Evolutionary conservation across 2,888 invertebrate species (phyloP).

Genomic region (Catocala fraxini): DNA sequence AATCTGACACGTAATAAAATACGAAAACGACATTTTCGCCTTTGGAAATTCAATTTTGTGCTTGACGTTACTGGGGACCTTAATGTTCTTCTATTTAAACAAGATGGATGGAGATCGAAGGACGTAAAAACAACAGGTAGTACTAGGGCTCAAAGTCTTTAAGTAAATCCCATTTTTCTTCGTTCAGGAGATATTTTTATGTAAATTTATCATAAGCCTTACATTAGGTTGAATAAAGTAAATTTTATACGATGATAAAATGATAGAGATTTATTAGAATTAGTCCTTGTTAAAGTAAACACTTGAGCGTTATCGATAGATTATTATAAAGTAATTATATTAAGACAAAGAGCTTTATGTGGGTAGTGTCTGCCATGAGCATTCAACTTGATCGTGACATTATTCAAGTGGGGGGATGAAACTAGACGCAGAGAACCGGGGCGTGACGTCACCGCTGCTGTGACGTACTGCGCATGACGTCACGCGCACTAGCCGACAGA

Average conservation of each 20-base stretch:
- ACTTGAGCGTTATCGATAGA: constrained; percentile 1
- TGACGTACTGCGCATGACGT: constrained; percentile 72
- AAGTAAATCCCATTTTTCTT: not conserved
- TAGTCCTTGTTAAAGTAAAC: not conserved
- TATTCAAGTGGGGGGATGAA: constrained; percentile 23
- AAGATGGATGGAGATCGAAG: constrained; percentile 7
- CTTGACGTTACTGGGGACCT: constrained; percentile 1
- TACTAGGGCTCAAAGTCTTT: constrained; percentile 3
- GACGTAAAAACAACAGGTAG: constrained; percentile 6
- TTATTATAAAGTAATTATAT: not conserved
- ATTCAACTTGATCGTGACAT: constrained; percentile 27
- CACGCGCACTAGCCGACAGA: constrained; percentile 45
- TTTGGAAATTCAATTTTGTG: constrained; percentile 3
- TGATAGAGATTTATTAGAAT: not conserved
- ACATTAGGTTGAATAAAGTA: no score
- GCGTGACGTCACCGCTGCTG: constrained; percentile 58
- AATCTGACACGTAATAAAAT: constrained; percentile 4
- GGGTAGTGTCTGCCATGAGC: not conserved
- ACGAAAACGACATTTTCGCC: not conserved
- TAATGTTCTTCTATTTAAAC: not conserved
- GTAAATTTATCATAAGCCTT: no score
- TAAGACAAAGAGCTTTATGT: not conserved
- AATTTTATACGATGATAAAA: not conserved
- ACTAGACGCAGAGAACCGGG: constrained; percentile 24
- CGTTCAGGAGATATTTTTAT: not conserved